Conservation (phyloP, 1,140 invertebrate species). For the Penaeus vannamei region DNA sequence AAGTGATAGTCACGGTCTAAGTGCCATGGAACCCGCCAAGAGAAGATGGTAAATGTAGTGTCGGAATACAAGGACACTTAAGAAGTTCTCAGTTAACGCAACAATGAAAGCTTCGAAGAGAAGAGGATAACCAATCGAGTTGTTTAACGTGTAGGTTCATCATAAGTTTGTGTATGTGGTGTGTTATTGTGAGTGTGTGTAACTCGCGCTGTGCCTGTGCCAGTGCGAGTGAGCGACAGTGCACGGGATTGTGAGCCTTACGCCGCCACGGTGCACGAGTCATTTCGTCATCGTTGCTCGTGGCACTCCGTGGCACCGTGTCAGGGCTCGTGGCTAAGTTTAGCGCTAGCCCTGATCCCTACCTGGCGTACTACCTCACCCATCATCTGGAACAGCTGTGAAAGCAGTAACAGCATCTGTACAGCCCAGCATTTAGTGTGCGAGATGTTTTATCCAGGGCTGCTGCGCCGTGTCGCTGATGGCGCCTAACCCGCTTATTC, state of each 20-base stretch:
- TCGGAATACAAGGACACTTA: not conserved
- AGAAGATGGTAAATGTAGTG: conserved; percentile 34
- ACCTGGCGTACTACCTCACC: conserved; percentile 45
- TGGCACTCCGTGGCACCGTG: conserved; percentile 47
- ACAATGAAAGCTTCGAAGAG: conserved; percentile 37
- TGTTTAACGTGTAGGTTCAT: conserved; percentile 47
- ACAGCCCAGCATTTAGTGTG: too few relatives aligned
- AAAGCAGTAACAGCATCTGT: too few relatives aligned
- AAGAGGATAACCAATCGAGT: conserved; percentile 38
- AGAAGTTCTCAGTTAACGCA: conserved; percentile 12
- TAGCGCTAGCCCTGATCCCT: conserved; percentile 46
- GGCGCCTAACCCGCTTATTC: conserved; percentile 22
- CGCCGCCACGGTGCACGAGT: conserved; percentile 8
- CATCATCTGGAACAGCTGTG: conserved; percentile 26
- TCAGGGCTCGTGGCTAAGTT: conserved; percentile 49
- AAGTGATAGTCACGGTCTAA: not conserved
- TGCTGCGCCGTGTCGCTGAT: not conserved
- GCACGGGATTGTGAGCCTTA: conserved; percentile 39
- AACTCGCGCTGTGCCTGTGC: not conserved
- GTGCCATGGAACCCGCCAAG: conserved; percentile 28
- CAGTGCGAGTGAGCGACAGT: not conserved
- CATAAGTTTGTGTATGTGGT: conserved; percentile 31
- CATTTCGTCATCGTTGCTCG: conserved; percentile 24
- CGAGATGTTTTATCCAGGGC: too few relatives aligned
- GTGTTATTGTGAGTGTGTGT: conserved; percentile 20